These are phyloP conservation scores for Indri indri DNA, from an alignment of 2,113 vertebrate genomes.

Conservation along the genomic window DNA sequence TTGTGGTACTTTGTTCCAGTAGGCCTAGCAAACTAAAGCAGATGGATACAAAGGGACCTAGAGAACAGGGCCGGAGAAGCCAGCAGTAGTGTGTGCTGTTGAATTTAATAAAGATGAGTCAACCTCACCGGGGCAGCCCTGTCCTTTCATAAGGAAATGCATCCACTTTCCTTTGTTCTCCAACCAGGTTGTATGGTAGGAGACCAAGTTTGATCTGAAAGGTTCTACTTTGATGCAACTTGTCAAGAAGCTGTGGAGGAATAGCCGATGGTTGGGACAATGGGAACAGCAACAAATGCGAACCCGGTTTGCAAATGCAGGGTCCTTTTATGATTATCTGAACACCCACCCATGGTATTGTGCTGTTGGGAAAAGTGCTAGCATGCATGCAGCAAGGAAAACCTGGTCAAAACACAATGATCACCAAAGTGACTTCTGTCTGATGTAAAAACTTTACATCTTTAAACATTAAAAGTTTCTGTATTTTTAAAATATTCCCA, in stretches of 20 bases:
- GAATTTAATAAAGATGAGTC: background rate
- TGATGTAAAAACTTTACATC: background rate
- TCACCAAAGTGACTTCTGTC: background rate
- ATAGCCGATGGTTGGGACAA: background rate
- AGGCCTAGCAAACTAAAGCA: background rate
- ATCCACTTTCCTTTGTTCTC: background rate
- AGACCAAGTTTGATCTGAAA: background rate
- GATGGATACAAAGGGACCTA: background rate
- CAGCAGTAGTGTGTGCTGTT: fast-evolving
- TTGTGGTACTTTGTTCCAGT: background rate
- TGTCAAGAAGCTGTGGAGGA: background rate
- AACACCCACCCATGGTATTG: fast-evolving
- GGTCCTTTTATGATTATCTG: background rate
- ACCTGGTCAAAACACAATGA: background rate
- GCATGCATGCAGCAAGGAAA: background rate
- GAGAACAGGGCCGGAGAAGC: background rate
- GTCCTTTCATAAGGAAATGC: background rate
- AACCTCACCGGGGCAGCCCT: background rate
- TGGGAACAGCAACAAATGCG: background rate
- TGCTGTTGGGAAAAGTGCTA: background rate
- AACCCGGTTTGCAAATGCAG: background rate
- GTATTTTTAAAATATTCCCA: background rate
- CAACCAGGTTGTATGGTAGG: background rate
- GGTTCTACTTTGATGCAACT: background rate
- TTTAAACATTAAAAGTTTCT: background rate